Conservation (phyloP, 2,113 vertebrate species). For the Bufo gargarizans region DNA sequence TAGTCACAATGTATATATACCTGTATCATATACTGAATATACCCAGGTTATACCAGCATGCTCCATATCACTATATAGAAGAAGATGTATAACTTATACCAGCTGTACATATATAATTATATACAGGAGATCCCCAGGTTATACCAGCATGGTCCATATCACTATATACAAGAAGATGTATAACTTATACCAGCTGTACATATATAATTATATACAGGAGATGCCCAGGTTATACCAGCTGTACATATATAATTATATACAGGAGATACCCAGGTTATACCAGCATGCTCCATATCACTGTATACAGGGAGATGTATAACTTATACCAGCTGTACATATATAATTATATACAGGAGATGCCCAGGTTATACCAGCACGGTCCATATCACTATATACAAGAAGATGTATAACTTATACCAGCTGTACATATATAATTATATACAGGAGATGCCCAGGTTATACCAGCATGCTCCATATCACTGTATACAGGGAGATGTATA, state of each 20-base stretch:
- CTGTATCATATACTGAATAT: background rate
- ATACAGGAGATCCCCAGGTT: too few relatives aligned
- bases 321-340: background rate
- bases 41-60: background rate
- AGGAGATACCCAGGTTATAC: background rate
- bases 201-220: too few relatives aligned
- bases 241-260: background rate
- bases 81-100: background rate
- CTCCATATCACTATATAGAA: background rate
- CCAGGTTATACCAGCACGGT: background rate
- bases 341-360: background rate
- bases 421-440: background rate
- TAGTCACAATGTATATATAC: background rate
- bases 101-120: background rate
- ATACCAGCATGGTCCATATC: background rate
- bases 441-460: background rate
- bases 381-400: background rate
- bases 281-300: background rate
- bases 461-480: background rate
- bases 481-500: background rate
- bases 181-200: background rate
- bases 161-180: background rate
- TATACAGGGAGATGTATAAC: background rate
- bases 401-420: too few relatives aligned
- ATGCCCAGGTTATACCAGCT: too few relatives aligned